Conservation (phyloP, 2,888 invertebrate genomes). For the Salpingus planirostris region DNA sequence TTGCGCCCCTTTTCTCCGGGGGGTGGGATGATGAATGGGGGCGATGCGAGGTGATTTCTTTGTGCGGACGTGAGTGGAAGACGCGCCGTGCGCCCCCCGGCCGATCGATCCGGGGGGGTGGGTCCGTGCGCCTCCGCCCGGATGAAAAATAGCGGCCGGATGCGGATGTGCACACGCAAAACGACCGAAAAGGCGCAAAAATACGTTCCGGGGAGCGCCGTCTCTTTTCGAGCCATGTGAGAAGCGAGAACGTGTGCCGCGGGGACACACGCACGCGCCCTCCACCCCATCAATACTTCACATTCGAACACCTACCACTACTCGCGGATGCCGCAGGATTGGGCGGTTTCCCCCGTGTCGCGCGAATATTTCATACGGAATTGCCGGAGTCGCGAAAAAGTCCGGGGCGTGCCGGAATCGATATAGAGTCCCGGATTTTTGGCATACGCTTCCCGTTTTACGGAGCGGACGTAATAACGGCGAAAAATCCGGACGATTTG, state of each 20-base stretch:
- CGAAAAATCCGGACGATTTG: no score
- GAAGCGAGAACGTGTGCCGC: conserved; percentile 22
- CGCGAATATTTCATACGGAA: no score
- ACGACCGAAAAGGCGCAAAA: conserved; percentile 37
- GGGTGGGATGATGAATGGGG: conserved; percentile 29
- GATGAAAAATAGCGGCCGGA: conserved; percentile 39
- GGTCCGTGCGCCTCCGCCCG: conserved; percentile 35
- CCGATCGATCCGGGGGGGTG: conserved; percentile 13
- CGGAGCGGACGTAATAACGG: no score
- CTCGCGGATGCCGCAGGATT: conserved; percentile 34
- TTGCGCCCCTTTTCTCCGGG: background rate
- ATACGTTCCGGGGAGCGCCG: conserved; percentile 34
- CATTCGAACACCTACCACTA: conserved; percentile 42
- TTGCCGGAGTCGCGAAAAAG: no score
- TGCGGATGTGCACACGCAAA: conserved; percentile 32
- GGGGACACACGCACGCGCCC: conserved; percentile 37
- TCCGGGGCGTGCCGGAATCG: no score
- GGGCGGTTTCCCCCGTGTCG: no score
- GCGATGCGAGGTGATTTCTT: conserved; percentile 36
- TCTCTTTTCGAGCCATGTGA: conserved; percentile 29
- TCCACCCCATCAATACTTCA: conserved; percentile 39
- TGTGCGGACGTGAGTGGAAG: conserved; percentile 36
- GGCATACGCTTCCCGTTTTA: no score
- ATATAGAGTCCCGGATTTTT: no score
- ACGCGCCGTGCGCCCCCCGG: conserved; percentile 26